Base-by-base conservation (phyloP, 2,888 invertebrate genomes). In the Tridacna crocea region DNA sequence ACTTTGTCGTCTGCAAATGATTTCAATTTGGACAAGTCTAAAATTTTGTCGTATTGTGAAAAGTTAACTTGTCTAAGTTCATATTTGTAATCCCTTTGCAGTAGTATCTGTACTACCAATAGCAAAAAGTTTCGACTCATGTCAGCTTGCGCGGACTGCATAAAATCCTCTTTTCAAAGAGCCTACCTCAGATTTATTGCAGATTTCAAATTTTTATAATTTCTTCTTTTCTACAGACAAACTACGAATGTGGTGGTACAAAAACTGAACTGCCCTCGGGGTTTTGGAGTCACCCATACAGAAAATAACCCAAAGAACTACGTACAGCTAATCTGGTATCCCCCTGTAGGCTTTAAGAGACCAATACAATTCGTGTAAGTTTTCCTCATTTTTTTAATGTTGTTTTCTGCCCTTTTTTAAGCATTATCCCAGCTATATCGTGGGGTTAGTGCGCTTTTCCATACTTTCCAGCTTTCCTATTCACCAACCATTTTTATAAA, bases 321-420 rank as follows among this genome's bases (percentile, higher is more conserved):
- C 46, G 79, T 87, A 13, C 70, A 75, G 24, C 51, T 87, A 10
- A 83, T 80, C 26, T 87, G 87, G 87, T 74, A 83, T 22, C 87
- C 87, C 11, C 84, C 87, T 0, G 79, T 83, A 0, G 87, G 87
- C 1, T 84, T 76, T 60, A 84, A 84, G 58, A 73, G 81, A 72
- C 82, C 82, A 2, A 60, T 87, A 24, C 75, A 82, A 78, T 87
- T 87, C 77, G 79, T 81, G 87, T 87, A 84, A 84, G 87, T 77
- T 60, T 63, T 55, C 55, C 11, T 36, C 8, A 8, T 36, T 36
- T 36, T 2, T 8, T 36, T 36, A 8, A 4, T 36, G 36, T 4
- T 36, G 36, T 36, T 36, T 36, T 4, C 36, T 8, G 36, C 8
- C 36, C 3, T 36, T 36, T 36, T 36, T 36, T 8, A 2, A 36